Conservation (phyloP, 2,113 vertebrate genomes). For the Oophaga pumilio region DNA sequence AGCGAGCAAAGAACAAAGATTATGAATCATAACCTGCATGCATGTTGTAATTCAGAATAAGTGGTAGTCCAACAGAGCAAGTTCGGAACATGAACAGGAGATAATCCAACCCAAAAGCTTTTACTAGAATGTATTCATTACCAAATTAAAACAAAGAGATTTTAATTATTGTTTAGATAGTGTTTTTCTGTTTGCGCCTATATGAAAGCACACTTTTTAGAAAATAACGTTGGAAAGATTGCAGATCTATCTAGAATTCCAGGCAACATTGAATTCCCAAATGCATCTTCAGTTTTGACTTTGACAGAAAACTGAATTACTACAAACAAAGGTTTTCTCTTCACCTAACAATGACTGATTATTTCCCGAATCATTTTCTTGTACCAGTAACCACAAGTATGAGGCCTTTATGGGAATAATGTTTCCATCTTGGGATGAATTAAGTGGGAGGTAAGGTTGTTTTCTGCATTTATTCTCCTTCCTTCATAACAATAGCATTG, state of each 20-base stretch:
- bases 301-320: background rate
- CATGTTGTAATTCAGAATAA: constrained; percentile 64
- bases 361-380: background rate
- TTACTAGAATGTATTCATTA: constrained; percentile 64
- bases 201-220: background rate
- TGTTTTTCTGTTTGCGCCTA: background rate
- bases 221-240: background rate
- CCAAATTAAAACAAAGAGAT: constrained; percentile 65
- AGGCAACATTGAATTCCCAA: background rate
- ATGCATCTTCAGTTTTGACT: background rate
- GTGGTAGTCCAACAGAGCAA: constrained; percentile 58
- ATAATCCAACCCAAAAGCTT: constrained; percentile 57
- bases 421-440: background rate
- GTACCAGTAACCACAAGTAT: background rate
- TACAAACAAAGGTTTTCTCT: background rate
- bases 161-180: constrained; percentile 64
- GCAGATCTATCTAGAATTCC: background rate
- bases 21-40: constrained; percentile 53
- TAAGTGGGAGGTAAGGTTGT: background rate
- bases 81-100: constrained; percentile 60
- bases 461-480: background rate
- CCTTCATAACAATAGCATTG: background rate
- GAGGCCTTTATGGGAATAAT: background rate
- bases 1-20: background rate
- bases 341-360: background rate